Evolutionary conservation across 2,113 vertebrate genomes (phyloP), one percentile per base, ranked within the genome.

Genomic region (Diadophis punctatus): DNA sequence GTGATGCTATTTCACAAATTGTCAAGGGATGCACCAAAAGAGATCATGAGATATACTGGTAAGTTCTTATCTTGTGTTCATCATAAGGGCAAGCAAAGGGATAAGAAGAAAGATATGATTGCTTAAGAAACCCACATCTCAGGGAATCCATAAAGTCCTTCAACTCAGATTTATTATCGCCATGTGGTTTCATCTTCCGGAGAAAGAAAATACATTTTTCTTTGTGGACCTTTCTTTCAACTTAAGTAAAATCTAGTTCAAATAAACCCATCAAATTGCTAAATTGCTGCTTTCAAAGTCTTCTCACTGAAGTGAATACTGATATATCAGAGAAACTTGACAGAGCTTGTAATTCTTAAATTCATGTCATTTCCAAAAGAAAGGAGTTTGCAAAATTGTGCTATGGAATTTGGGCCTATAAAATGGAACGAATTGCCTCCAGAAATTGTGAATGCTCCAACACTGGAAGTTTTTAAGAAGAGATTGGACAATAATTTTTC

Each of bases 151-250:
- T 90, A 92, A 95, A 93, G 89, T 88, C 93, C 25, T 93, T 90
- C 86, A 80, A 30, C 85, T 34, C 88, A 88, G 6, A 8, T 90
- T 95, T 91, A 92, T 12, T 92, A 91, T 93, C 92, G 52, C 52
- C 88, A 91, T 92, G 91, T 91, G 56, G 56, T 93, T 56, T 95
- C 95, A 34, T 91, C 27, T 89, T 18, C 90, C 95, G 88, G 84
- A 95, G 94, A 92, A 87, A 96, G 94, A 95, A 55, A 20, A 93
- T 4, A 55, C 51, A 5, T 2, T 91, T 92, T 93, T 94, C 22
- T 68, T 10, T n/a, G 91, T 92, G 87, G 39, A 11, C 93, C 74
- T 95, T 95, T 95, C 30, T 91, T 11, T 93, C 48, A 91, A 93
- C 58, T 23, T 80, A 22, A 20, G 16, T 49, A 58, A 51, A 84